phyloP scores from a whole-genome alignment of 2,888 invertebrate genomes.

The Hedychridium roseum region DNA sequence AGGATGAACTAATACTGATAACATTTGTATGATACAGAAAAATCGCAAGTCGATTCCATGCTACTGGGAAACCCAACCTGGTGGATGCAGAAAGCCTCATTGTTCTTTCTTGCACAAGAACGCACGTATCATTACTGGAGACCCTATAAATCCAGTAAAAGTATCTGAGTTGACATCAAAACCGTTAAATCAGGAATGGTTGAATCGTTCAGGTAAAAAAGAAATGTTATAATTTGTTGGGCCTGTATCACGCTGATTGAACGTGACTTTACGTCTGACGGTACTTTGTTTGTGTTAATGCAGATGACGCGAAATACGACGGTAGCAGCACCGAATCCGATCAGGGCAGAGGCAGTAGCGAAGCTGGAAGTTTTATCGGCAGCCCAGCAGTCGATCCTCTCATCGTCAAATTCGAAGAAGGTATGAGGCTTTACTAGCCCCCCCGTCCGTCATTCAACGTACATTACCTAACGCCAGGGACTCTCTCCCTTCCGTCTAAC shows the following conservation, averaged over 20 bases:
- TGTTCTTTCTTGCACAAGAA: slow-evolving; percentile 81
- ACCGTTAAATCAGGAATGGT: slow-evolving; percentile 55
- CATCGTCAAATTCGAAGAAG: slow-evolving; percentile 83
- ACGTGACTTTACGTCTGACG: no score
- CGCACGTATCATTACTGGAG: slow-evolving; percentile 35
- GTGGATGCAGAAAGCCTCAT: slow-evolving; percentile 84
- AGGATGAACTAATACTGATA: no score
- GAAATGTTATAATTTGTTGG: background rate
- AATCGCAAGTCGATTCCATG: slow-evolving; percentile 84
- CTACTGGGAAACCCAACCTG: slow-evolving; percentile 87
- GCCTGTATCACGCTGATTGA: no score
- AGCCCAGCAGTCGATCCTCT: slow-evolving; percentile 73
- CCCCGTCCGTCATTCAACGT: slow-evolving; percentile 63
- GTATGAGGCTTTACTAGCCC: slow-evolving; percentile 79
- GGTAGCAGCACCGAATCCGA: slow-evolving; percentile 58
- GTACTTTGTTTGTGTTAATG: background rate
- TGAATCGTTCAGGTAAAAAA: slow-evolving; percentile 58
- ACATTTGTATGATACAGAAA: slow-evolving; percentile 68
- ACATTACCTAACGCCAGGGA: slow-evolving; percentile 62
- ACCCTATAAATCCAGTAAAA: slow-evolving; percentile 52
- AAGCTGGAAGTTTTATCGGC: slow-evolving; percentile 59
- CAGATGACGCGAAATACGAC: slow-evolving; percentile 58
- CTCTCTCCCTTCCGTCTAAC: slow-evolving; percentile 53
- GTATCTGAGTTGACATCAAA: slow-evolving; percentile 45
- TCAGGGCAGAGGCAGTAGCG: slow-evolving; percentile 59